Percentiles rank a stretch among this genome's conserved stretches.
Conservation (phyloP, 2,797 vertebrate genomes). For the Halcyon smyrnensis region DNA sequence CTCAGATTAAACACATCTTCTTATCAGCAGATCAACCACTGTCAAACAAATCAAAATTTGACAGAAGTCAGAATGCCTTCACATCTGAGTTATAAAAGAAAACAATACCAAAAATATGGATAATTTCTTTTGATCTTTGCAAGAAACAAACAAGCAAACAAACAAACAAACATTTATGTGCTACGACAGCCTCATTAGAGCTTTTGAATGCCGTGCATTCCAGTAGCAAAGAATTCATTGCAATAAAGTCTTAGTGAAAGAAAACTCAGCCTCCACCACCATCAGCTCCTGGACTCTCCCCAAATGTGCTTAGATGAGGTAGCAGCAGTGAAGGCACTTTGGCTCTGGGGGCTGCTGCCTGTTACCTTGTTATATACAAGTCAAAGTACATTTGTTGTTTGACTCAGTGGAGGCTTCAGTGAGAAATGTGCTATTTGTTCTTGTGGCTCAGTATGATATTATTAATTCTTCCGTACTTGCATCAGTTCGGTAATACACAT, state of each 20-base stretch:
- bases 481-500: background rate
- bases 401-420: background rate
- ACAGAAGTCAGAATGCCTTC: background rate
- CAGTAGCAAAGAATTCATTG: background rate
- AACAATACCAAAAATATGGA: background rate
- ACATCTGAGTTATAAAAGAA: background rate
- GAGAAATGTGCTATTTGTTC: background rate
- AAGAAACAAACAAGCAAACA: background rate
- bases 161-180: background rate
- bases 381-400: background rate
- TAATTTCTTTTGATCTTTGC: background rate
- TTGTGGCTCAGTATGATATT: background rate
- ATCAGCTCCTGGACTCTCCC: background rate
- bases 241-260: background rate
- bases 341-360: background rate
- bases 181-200: background rate
- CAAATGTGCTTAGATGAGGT: accelerated
- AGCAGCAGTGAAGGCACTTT: background rate
- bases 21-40: background rate
- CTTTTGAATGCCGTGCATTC: background rate
- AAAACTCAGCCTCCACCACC: background rate
- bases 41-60: background rate
- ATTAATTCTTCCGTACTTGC: background rate
- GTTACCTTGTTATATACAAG: background rate
- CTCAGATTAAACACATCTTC: background rate